phyloP scores from a whole-genome alignment of 92 coral and sea anemone genomes.

The Epizoanthus rinbou region DNA sequence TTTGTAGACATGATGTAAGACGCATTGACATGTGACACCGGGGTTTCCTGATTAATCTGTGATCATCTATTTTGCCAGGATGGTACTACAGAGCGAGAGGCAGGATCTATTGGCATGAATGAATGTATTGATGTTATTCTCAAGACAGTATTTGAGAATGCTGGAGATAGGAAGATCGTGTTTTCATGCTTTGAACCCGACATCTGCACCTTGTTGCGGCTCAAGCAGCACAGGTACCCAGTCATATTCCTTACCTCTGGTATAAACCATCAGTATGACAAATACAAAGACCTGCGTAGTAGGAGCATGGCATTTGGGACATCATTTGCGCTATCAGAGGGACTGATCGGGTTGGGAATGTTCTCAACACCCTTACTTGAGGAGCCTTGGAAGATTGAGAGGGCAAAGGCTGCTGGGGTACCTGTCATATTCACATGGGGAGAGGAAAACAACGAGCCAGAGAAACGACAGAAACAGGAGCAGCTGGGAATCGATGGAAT shows the following conservation, averaged over 20 bases:
- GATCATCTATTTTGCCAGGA: not conserved
- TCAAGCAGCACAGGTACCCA: slow-evolving; percentile 56
- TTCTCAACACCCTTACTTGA: slow-evolving; percentile 46
- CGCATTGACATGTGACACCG: not conserved
- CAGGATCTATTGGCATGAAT: slow-evolving; percentile 47
- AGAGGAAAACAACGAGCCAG: slow-evolving; percentile 36
- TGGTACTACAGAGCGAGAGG: slow-evolving; percentile 2
- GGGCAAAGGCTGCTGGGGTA: slow-evolving; percentile 41
- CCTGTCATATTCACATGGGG: slow-evolving; percentile 53
- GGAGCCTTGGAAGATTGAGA: slow-evolving; percentile 49
- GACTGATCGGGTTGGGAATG: slow-evolving; percentile 50
- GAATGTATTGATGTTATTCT: slow-evolving; percentile 54
- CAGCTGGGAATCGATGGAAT: slow-evolving; percentile 51
- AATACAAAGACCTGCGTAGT: slow-evolving; percentile 54
- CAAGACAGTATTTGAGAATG: slow-evolving; percentile 55
- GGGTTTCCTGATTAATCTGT: not conserved
- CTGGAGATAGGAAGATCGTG: slow-evolving; percentile 49
- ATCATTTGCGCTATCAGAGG: slow-evolving; percentile 50
- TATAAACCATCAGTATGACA: slow-evolving; percentile 30
- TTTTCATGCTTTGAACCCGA: slow-evolving; percentile 61
- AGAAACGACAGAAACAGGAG: slow-evolving; percentile 43
- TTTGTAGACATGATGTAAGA: not conserved
- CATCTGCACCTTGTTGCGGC: slow-evolving; percentile 56
- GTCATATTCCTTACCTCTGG: slow-evolving; percentile 49
- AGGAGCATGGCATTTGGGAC: slow-evolving; percentile 50